These are phyloP conservation scores for Julus scanicus DNA, from an alignment of 2,888 invertebrate species.

Conservation along the genomic window DNA sequence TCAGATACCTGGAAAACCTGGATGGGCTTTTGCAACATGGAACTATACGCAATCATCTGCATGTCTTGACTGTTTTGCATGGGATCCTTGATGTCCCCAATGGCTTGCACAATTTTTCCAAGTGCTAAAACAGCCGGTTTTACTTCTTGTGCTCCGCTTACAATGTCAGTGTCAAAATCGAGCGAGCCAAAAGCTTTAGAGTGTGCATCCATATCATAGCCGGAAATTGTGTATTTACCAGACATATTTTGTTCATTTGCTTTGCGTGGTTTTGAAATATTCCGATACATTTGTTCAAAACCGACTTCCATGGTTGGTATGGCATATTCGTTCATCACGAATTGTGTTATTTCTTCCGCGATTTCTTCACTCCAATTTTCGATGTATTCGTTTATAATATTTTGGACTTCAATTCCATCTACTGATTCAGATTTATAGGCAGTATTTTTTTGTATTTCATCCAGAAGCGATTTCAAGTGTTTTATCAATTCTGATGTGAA, in stretches of 20 bases:
- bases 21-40: neutral
- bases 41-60: neutral
- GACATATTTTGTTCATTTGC: neutral
- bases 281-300: neutral
- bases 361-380: slow-evolving; percentile 3
- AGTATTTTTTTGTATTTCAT: neutral
- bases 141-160: neutral
- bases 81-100: neutral
- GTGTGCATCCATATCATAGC: too few relatives aligned
- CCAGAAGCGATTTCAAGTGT: neutral
- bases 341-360: neutral
- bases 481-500: neutral
- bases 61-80: slow-evolving; percentile 20
- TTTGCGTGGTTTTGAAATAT: neutral
- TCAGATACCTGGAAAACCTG: neutral
- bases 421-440: neutral
- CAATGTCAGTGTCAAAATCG: neutral
- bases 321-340: neutral
- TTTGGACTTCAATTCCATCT: neutral
- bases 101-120: neutral
- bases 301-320: neutral
- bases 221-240: neutral
- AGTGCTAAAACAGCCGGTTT: neutral
- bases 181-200: neutral
- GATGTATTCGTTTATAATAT: neutral